Evolutionary conservation across 2,797 vertebrate genomes (phyloP).

Genomic region (Florisuga fusca): DNA sequence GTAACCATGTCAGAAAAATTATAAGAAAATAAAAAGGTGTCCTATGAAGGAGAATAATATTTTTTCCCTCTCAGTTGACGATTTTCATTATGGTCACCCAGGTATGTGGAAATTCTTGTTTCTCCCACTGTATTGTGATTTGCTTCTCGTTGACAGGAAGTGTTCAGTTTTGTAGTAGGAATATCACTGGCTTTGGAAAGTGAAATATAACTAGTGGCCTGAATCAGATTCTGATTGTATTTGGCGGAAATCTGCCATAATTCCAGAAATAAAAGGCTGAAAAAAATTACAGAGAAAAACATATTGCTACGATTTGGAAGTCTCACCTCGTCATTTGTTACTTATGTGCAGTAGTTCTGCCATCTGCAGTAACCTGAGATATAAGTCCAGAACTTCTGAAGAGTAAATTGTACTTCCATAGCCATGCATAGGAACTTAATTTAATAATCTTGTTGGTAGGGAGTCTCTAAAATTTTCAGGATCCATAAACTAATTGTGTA

Average conservation of each 20-base stretch:
- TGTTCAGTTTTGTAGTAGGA: not conserved
- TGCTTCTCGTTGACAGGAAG: conserved; percentile 4
- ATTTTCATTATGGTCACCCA: conserved; percentile 46
- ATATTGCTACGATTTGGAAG: not conserved
- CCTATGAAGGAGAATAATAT: not conserved
- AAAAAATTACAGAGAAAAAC: not conserved
- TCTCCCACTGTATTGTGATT: conserved; percentile 22
- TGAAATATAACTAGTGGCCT: not conserved
- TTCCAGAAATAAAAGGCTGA: not conserved
- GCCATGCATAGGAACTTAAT: not conserved
- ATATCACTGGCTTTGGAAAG: not conserved
- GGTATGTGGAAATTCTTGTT: not conserved
- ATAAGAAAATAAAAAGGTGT: not conserved
- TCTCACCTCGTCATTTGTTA: not conserved
- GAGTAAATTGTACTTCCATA: not conserved
- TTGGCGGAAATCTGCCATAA: not conserved
- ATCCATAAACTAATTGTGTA: not conserved
- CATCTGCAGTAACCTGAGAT: not conserved
- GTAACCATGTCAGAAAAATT: not conserved
- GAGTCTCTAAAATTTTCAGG: not conserved
- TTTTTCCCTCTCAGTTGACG: not conserved
- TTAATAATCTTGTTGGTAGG: not conserved
- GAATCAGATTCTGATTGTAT: not conserved
- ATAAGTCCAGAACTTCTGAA: not conserved
- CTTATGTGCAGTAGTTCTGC: not conserved